These are phyloP conservation scores for Magallana gigas DNA, from an alignment of 1,140 invertebrate genomes.

Conservation along the genomic window DNA sequence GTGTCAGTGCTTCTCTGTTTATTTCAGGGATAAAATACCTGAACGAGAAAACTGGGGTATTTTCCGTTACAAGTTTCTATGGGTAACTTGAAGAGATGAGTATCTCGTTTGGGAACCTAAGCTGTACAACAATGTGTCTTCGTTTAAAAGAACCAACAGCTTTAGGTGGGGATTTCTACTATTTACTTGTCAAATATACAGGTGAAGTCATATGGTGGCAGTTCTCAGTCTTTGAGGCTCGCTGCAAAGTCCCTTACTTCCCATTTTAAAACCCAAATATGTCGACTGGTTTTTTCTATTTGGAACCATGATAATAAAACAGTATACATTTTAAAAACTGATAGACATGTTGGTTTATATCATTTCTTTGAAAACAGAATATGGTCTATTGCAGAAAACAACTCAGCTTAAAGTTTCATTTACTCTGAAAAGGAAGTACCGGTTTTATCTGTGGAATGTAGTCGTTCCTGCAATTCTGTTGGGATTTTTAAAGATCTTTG, in stretches of 20 bases:
- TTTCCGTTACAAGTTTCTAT: neutral
- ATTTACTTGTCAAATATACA: neutral
- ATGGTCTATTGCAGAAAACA: neutral
- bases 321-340: neutral
- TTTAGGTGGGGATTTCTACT: neutral
- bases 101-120: neutral
- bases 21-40: neutral
- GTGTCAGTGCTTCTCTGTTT: neutral
- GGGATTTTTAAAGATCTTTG: constrained; percentile 1
- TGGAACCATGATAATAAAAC: neutral
- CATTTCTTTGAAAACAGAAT: neutral
- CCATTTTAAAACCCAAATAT: neutral
- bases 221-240: neutral
- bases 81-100: neutral
- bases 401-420: no score
- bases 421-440: no score
- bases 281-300: neutral
- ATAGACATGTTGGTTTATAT: neutral
- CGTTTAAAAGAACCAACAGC: neutral
- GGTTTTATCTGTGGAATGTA: neutral
- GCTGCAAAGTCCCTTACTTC: neutral
- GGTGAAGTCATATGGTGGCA: neutral
- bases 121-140: neutral
- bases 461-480: neutral
- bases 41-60: neutral